Evolutionary conservation across 1,140 invertebrate species (phyloP), one percentile per base, ranked within the genome.

Genomic region (Tetragnatha versicolor): DNA sequence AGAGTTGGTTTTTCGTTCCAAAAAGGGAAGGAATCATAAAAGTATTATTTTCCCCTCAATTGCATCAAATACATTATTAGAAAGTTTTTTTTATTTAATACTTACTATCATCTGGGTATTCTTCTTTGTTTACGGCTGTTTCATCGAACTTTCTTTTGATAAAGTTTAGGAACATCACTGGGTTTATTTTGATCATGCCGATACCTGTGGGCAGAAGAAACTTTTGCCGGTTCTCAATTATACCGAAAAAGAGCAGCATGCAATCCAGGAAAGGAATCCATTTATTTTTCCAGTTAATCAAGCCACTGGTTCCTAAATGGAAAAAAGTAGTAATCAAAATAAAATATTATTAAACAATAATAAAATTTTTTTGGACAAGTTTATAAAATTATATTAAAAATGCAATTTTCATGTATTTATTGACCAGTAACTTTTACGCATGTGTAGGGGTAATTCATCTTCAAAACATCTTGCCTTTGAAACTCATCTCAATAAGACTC

Each of bases 401-500:
- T 42, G 17, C 39, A 42, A 7, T 17, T 17, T 42, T 42, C 17
- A 42, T 9, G 7, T 42, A 7, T 7, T 9, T 42, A 9, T 42
- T 7, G 7, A 9, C 17, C 17, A 17, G 39, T 42, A 17, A 9
- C 17, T 42, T 42, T 17, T 9, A 42, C 17, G 17, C 17, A 9
- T 7, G 7, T 42, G 39, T 9, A 42, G 17, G 7, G 39, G 39
- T 7, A 9, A 9, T 42, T 9, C 17, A 9, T 42, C 17, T 42
- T 42, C 7, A 42, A 42, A 9, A 17, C 39, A 7, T 42, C n/a
- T 65, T 66, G 63, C 81, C 66, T 14, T 70, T 53, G 14, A 37
- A 51, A 47, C 55, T 63, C 7, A 73, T 45, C 79, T 82, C 73
- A 14, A 45, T 20, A 60, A 87, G 84, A n/a, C 85, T 87, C 81